Evolutionary conservation across 2,888 invertebrate genomes (phyloP).

Genomic region (Sphaeridia pumilis): DNA sequence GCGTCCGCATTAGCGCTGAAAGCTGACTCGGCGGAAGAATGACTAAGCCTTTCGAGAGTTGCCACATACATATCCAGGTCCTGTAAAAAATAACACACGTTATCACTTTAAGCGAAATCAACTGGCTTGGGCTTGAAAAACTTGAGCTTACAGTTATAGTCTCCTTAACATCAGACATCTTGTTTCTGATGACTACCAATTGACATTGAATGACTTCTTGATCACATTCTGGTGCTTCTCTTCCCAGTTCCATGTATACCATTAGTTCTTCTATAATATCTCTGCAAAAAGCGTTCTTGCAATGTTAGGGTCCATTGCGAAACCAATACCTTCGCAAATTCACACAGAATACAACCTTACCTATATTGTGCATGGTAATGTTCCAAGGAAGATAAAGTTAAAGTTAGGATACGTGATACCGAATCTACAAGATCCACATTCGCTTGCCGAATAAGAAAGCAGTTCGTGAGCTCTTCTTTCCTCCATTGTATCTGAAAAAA

Average conservation of each 20-base stretch:
- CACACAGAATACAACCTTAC: conserved; percentile 8
- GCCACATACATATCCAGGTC: conserved; percentile 26
- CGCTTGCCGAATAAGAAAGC: conserved; percentile 26
- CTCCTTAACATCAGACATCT: conserved; percentile 23
- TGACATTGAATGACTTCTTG: conserved; percentile 26
- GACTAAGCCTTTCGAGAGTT: conserved; percentile 21
- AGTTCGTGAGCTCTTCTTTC: conserved; percentile 23
- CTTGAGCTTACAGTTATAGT: conserved; percentile 20
- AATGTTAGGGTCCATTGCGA: neutral
- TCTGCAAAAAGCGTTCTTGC: conserved; percentile 12
- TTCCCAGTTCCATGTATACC: conserved; percentile 22
- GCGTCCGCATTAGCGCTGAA: conserved; percentile 30
- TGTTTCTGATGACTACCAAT: conserved; percentile 20
- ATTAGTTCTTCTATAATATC: conserved; percentile 19
- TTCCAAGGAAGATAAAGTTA: conserved; percentile 25
- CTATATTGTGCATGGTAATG: conserved; percentile 28
- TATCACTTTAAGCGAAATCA: neutral
- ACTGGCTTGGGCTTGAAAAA: neutral
- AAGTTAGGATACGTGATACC: conserved; percentile 27
- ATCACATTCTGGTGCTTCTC: conserved; percentile 16
- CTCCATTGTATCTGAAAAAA: conserved; percentile 12
- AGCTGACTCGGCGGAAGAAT: conserved; percentile 26
- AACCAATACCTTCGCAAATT: neutral
- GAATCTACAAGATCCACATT: conserved; percentile 24
- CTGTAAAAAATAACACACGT: conserved; percentile 9